phyloP scores from a whole-genome alignment of 2,797 vertebrate species.

The Brachyalestes nurse region DNA sequence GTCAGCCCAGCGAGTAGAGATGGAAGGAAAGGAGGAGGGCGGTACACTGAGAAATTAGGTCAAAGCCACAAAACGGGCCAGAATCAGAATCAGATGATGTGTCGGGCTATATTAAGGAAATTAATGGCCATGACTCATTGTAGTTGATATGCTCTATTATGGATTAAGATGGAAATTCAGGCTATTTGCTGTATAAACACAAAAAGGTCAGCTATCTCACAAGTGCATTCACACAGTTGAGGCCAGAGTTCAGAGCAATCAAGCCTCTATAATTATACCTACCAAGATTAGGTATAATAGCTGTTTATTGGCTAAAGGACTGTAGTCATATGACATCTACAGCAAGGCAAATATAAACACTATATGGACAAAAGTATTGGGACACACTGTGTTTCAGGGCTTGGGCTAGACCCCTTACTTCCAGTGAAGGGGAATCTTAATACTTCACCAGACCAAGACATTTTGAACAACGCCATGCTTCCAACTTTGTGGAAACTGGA shows the following conservation, averaged over 20 bases:
- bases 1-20: conserved; percentile 32
- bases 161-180: conserved; percentile 5
- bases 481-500: too few relatives aligned
- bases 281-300: background rate
- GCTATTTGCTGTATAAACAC: background rate
- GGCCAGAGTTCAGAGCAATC: background rate
- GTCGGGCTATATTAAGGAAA: background rate
- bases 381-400: too few relatives aligned
- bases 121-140: background rate
- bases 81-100: conserved; percentile 19
- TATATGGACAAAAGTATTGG: too few relatives aligned
- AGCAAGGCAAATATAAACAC: background rate
- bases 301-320: too few relatives aligned
- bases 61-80: conserved; percentile 35
- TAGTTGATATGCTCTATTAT: background rate
- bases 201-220: background rate
- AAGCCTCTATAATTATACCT: too few relatives aligned
- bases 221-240: background rate
- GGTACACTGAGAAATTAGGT: conserved; percentile 28
- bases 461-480: too few relatives aligned
- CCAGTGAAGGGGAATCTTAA: too few relatives aligned
- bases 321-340: background rate
- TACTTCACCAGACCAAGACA: too few relatives aligned
- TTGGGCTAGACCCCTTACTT: too few relatives aligned
- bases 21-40: background rate